Conservation (phyloP, 2,113 vertebrate genomes). For the Craseonycteris thonglongyai region DNA sequence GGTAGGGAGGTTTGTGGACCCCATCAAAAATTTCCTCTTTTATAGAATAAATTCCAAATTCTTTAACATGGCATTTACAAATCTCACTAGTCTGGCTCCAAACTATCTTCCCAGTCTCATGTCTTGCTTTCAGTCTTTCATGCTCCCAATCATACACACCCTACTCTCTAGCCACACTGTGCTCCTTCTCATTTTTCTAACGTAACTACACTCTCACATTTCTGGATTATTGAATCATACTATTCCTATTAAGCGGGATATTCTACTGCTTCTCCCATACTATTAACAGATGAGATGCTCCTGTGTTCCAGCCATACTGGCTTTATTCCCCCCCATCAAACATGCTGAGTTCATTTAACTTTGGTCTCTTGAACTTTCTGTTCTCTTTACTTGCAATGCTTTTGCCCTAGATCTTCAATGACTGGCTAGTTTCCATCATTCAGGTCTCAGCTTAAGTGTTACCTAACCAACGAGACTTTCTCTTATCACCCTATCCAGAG, state of each 20-base stretch:
- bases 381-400: not conserved
- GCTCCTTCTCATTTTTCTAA: not conserved
- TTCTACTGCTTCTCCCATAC: not conserved
- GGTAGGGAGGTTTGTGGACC: not conserved
- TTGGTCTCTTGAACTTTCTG: not conserved
- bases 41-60: not conserved
- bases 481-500: not conserved
- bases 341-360: not conserved
- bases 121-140: not conserved
- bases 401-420: constrained; percentile 40
- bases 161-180: not conserved
- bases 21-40: not conserved
- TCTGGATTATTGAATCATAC: not conserved
- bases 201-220: not conserved
- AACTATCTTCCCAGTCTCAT: not conserved
- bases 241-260: not conserved
- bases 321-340: not conserved
- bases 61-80: not conserved
- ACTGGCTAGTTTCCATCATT: not conserved
- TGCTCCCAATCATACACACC: not conserved
- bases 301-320: not conserved
- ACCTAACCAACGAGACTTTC: not conserved
- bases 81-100: not conserved
- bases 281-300: not conserved
- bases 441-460: not conserved